Conservation (phyloP, 2,113 vertebrate species). For the Aythya baeri region DNA sequence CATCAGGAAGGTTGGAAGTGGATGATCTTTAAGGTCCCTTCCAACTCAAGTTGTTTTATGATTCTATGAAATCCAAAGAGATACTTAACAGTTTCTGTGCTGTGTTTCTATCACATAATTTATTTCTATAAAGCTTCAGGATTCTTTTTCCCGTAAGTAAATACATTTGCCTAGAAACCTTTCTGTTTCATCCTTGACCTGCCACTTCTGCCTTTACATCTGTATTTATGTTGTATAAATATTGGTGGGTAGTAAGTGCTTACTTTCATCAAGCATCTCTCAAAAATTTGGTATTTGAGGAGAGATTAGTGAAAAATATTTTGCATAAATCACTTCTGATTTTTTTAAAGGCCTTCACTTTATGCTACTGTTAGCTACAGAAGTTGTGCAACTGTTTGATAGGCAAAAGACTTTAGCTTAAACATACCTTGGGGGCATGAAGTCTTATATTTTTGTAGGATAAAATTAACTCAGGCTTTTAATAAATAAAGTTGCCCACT, state of each 20-base stretch:
- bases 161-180: neutral
- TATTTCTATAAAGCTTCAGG: constrained; percentile 10
- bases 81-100: neutral
- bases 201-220: constrained; percentile 12
- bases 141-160: constrained; percentile 28
- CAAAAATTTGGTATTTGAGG: neutral
- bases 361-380: neutral
- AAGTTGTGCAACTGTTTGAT: neutral
- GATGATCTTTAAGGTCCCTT: no score
- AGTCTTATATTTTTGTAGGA: neutral
- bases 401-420: neutral
- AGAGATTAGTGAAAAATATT: neutral
- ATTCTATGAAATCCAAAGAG: neutral
- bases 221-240: neutral
- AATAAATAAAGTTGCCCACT: neutral
- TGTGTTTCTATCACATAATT: neutral
- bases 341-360: constrained; percentile 18
- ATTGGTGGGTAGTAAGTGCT: constrained; percentile 8
- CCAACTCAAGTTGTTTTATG: no score
- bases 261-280: neutral
- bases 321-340: neutral
- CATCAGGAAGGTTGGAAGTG: no score
- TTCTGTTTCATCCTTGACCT: neutral
- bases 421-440: neutral
- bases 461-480: neutral